phyloP scores from a whole-genome alignment of 2,113 vertebrate species.

The Nanger granti region DNA sequence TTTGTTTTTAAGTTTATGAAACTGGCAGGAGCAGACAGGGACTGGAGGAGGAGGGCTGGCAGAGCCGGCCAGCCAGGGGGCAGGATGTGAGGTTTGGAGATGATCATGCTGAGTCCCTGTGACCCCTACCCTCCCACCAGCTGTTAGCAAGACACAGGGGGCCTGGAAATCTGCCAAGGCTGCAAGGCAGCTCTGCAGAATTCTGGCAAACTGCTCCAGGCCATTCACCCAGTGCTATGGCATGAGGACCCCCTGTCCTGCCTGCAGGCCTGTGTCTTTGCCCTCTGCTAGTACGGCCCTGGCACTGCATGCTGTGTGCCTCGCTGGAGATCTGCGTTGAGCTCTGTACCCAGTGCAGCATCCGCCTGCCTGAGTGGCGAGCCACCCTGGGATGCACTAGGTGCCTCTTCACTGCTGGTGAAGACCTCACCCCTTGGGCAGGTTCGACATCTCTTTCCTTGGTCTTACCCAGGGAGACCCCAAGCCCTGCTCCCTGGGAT shows the following conservation, averaged over 20 bases:
- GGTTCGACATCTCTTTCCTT: background rate
- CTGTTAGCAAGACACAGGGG: background rate
- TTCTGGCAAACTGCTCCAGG: slow-evolving; percentile 68
- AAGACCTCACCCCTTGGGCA: background rate
- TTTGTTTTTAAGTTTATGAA: background rate
- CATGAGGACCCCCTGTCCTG: slow-evolving; percentile 47
- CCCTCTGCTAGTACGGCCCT: slow-evolving; percentile 67
- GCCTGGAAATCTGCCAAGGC: background rate
- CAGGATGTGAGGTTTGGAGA: background rate
- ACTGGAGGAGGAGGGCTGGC: background rate
- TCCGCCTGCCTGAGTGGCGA: slow-evolving; percentile 65
- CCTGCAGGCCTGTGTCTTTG: slow-evolving; percentile 62
- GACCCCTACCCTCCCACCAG: background rate
- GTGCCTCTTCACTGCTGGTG: background rate
- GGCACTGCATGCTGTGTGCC: slow-evolving; percentile 66
- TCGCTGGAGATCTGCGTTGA: slow-evolving; percentile 66
- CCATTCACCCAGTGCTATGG: slow-evolving; percentile 64
- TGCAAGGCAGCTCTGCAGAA: slow-evolving; percentile 42
- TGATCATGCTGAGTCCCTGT: background rate
- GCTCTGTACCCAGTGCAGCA: slow-evolving; percentile 37
- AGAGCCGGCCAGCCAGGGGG: background rate
- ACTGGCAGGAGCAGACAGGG: background rate
- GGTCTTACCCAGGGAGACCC: background rate
- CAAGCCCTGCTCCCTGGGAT: background rate
- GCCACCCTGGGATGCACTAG: slow-evolving; percentile 61